Evolutionary conservation across 2,888 invertebrate genomes (phyloP), one percentile per base, ranked within the genome.

Genomic region (Saturnia pavonia): DNA sequence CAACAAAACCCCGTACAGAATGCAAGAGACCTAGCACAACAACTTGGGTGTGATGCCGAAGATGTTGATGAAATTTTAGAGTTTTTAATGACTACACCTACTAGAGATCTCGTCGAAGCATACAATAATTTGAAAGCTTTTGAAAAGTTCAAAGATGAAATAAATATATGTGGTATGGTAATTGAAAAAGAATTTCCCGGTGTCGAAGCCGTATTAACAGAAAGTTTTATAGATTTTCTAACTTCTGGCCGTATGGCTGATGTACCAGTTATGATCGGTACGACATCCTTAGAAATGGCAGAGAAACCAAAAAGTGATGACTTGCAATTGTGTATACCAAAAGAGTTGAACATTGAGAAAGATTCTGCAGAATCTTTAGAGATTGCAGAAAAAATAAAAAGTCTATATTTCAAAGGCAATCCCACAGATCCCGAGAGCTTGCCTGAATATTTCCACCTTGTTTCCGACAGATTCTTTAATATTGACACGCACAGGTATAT

Each of bases 171-270:
- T 70, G 77, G 75, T 0, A 74, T 87, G 0, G 90, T 92, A 0
- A 78, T 93, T 0, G 94, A 94, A 73, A 91, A 89, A 27, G 92
- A 93, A 72, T 94, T 92, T 66, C 86, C 87, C 0, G 88, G 85
- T 0, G 89, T 91, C 0, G 91, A 92, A 75, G 84, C 90, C 0
- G 82, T 89, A 1, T 72, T 91, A 6, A 89, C 88, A 0, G 93
- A 94, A 72, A 76, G 89, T 0, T 91, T 91, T 54, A 81, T 86
- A 4, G 87, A 91, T 48, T 60, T 91, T 1, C 67, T 94, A 0
- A 90, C 88, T 1, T 91, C 92, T 0, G 94, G 94, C 0, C 80
- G 92, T 19, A 80, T 89, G 0, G 86, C 92, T 0, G 85, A 92
- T 9, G 74, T 88, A 0, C 93, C 94, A 0, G 75, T 90, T 1